Conservation (phyloP, 2,797 vertebrate species). For the Antennarius maculatus region DNA sequence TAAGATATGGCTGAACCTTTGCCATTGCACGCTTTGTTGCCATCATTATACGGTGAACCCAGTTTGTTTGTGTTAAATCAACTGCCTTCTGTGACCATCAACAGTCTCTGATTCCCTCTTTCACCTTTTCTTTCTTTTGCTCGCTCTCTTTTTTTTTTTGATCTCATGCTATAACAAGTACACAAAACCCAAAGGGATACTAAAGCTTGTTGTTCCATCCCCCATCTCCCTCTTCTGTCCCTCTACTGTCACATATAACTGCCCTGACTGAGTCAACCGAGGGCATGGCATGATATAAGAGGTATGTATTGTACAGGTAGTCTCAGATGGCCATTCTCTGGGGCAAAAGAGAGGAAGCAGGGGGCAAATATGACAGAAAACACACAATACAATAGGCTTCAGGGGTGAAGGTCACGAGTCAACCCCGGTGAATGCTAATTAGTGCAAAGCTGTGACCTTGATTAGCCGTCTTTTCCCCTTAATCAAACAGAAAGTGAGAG, state of each 20-base stretch:
- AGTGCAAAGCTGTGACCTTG: slow-evolving; percentile 78
- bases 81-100: slow-evolving; percentile 36
- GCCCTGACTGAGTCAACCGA: slow-evolving; percentile 66
- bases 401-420: slow-evolving; percentile 72
- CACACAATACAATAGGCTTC: slow-evolving; percentile 61
- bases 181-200: slow-evolving; percentile 73
- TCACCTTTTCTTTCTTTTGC: slow-evolving; percentile 58
- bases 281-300: slow-evolving; percentile 42
- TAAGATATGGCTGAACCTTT: slow-evolving; percentile 73
- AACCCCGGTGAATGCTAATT: slow-evolving; percentile 76
- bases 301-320: slow-evolving; percentile 55
- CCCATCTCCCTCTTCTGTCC: slow-evolving; percentile 27
- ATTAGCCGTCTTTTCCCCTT: slow-evolving; percentile 66
- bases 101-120: slow-evolving; percentile 46
- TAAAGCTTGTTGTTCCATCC: slow-evolving; percentile 52
- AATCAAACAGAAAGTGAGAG: slow-evolving; percentile 63
- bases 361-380: slow-evolving; percentile 62
- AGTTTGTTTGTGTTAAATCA: slow-evolving; percentile 55
- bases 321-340: slow-evolving; percentile 61
- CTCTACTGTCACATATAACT: slow-evolving; percentile 72
- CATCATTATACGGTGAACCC: slow-evolving; percentile 61
- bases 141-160: slow-evolving; percentile 64
- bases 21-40: slow-evolving; percentile 60
- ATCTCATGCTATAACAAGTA: slow-evolving; percentile 80
- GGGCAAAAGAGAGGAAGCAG: slow-evolving; percentile 48